Base-by-base conservation (phyloP, 2,888 invertebrate genomes). In the Atherix ibis region DNA sequence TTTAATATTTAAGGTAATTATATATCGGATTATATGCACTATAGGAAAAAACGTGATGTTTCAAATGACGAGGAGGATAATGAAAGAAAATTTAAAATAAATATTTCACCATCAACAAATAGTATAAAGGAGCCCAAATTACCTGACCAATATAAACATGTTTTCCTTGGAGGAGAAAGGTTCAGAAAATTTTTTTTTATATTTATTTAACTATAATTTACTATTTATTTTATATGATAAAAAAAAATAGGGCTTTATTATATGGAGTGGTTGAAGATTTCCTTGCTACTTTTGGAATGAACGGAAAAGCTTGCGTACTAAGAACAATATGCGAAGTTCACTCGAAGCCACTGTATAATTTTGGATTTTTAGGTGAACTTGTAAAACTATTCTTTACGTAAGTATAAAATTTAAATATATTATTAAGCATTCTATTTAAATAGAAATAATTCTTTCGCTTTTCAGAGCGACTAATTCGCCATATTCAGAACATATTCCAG, bases 291-390 rank as follows among this genome's bases (percentile, higher is more conserved):
- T 79, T 87, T 42, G 85, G 85, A 1, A 61, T 85, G 62, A 72
- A 84, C 43, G 87, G 87, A 16, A 80, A 74, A 49, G 83, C 83
- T 3, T 87, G 87, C 50, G 57, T 87, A 2, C 59, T 87, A 31
- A 65, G 87, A 41, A 81, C 84, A 2, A 85, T 87, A 40, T 87
- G 87, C 48, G 87, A 87, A 59, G 76, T 85, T 27, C 84, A 87
- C 48, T 79, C 87, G 0, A 74, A 80, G 49, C 76, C 78, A 1
- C 58, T 84, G 40, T 69, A 68, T 31, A 78, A 80, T 47, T 83
- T 79, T 46, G 87, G 87, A 4, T 69, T 87, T 32, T 56, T 85
- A 27, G 87, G 87, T 0, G 87, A 87, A 65, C 70, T 84, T 48
- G 65, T 83, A 44, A 81, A 82, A 51, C 56, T 87, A 5, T 84